Evolutionary conservation across 2,888 invertebrate species (phyloP).

Genomic region (Steromphala cineraria): DNA sequence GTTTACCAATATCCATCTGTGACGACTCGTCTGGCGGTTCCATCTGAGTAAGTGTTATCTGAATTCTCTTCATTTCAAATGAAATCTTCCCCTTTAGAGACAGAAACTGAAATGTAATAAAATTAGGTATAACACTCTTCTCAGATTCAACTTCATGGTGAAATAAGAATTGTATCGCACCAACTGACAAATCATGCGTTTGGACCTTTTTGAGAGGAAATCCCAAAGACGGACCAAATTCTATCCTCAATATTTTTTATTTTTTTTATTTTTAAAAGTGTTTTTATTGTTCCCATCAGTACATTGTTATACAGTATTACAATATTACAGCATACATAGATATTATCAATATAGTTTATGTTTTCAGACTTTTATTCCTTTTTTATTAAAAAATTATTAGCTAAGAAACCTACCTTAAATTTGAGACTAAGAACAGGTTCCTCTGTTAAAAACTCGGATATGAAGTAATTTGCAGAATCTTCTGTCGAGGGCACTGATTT

Average conservation of each 20-base stretch:
- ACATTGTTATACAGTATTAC: too few relatives aligned
- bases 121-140: not conserved
- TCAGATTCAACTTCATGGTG: not conserved
- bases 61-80: conserved; percentile 22
- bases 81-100: conserved; percentile 28
- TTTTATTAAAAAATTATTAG: too few relatives aligned
- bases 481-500: not conserved
- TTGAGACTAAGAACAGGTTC: not conserved
- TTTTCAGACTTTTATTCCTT: too few relatives aligned
- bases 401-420: conserved; percentile 15
- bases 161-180: too few relatives aligned
- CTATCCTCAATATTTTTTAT: too few relatives aligned
- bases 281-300: too few relatives aligned
- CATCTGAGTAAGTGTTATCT: not conserved
- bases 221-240: too few relatives aligned
- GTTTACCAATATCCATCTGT: conserved; percentile 17
- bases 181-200: too few relatives aligned
- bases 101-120: conserved; percentile 38
- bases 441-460: not conserved
- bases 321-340: too few relatives aligned
- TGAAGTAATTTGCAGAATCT: not conserved
- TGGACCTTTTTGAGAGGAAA: too few relatives aligned
- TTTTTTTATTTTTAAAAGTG: too few relatives aligned
- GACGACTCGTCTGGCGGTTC: not conserved
- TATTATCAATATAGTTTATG: too few relatives aligned